Evolutionary conservation across 2,113 vertebrate species (phyloP).

Genomic region (Pogonocichla stellata): DNA sequence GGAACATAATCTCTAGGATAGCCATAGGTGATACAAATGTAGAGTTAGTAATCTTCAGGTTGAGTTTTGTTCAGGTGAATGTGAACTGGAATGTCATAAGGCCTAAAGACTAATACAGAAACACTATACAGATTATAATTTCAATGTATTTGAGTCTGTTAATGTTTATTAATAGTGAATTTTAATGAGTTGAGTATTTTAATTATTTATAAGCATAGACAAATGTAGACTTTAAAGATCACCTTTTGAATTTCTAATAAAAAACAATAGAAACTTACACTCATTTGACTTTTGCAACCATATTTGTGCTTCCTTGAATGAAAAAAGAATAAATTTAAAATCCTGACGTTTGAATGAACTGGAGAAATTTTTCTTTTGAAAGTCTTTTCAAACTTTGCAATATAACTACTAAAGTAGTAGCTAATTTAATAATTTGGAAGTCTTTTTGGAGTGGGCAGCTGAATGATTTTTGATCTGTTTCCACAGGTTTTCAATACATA

Average conservation of each 20-base stretch:
- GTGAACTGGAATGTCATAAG: background rate
- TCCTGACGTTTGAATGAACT: background rate
- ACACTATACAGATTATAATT: background rate
- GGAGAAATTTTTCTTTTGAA: background rate
- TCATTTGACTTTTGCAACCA: background rate
- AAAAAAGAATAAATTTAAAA: background rate
- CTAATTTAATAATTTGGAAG: background rate
- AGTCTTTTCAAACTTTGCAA: background rate
- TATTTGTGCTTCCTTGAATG: background rate
- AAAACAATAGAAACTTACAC: background rate
- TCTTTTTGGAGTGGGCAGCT: background rate
- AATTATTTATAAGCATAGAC: background rate
- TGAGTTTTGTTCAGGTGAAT: background rate
- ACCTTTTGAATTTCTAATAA: background rate
- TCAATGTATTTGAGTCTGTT: background rate
- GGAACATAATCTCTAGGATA: background rate
- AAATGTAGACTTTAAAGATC: background rate
- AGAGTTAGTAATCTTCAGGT: background rate
- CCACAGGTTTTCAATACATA: slow-evolving; percentile 95
- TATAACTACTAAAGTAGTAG: background rate
- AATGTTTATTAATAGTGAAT: background rate
- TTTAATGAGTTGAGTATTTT: background rate
- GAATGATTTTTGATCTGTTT: background rate
- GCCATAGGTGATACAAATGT: background rate
- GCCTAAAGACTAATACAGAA: background rate